phyloP scores from a whole-genome alignment of 1,140 invertebrate genomes.

The Solenopsis fugax region DNA sequence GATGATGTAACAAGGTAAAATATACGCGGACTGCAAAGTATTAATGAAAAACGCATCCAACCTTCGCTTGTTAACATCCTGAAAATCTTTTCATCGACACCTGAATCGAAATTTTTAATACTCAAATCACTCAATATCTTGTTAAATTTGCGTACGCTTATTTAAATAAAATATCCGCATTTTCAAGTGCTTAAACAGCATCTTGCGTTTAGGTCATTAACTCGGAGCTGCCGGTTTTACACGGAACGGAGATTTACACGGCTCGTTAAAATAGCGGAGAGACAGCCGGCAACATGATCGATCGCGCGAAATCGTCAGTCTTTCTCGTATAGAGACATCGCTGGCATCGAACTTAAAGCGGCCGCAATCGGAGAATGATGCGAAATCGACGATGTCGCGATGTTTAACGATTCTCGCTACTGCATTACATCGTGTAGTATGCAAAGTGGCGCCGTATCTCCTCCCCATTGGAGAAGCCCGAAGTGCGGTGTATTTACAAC shows the following conservation, averaged over 20 bases:
- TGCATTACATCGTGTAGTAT: conserved; percentile 68
- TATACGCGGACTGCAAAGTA: neutral
- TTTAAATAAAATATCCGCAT: conserved; percentile 14
- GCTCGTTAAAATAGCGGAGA: conserved; percentile 30
- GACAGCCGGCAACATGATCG: conserved; percentile 32
- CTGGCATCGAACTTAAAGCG: conserved; percentile 1
- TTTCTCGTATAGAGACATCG: neutral
- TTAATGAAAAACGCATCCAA: neutral
- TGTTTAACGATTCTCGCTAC: conserved; percentile 46
- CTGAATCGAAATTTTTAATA: neutral
- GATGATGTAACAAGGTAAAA: too few species aligned
- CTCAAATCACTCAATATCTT: neutral
- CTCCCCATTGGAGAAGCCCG: neutral
- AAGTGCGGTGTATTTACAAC: conserved; percentile 21
- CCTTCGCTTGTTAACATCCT: neutral
- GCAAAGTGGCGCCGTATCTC: conserved; percentile 43
- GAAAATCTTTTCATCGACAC: neutral
- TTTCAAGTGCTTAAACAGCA: neutral
- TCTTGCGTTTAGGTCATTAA: neutral
- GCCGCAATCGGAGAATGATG: conserved; percentile 20
- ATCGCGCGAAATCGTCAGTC: conserved; percentile 33
- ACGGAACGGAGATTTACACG: neutral
- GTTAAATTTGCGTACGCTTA: neutral
- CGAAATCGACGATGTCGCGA: conserved; percentile 49
- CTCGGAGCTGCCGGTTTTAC: neutral